Conservation (phyloP, 2,113 vertebrate species). For the Mesoclemmys tuberculata region DNA sequence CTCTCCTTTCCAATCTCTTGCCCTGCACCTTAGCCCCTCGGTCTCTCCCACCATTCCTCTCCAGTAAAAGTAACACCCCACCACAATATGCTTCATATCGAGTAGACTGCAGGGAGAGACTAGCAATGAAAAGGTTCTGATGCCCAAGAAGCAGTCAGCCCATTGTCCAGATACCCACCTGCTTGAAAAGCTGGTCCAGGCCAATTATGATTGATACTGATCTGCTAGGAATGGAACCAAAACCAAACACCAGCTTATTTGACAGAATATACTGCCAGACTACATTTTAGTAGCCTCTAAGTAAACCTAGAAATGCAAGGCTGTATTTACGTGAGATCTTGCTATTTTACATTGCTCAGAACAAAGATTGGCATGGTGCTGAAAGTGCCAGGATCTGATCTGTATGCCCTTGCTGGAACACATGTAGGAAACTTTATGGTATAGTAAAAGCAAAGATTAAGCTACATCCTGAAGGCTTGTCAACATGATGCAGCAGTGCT, state of each 20-base stretch:
- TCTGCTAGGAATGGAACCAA: background rate
- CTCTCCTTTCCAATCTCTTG: background rate
- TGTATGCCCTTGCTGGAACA: background rate
- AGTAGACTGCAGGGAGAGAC: background rate
- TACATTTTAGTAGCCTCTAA: no score
- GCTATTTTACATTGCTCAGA: background rate
- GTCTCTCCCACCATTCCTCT: background rate
- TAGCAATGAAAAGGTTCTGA: background rate
- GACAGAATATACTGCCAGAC: no score
- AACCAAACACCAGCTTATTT: background rate
- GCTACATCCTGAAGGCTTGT: background rate
- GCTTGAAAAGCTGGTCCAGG: background rate
- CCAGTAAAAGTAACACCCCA: background rate
- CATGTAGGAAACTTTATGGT: background rate
- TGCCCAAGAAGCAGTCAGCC: fast-evolving
- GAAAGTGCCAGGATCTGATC: background rate
- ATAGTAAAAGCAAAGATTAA: background rate
- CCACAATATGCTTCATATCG: background rate
- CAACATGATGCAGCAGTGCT: background rate
- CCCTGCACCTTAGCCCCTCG: background rate
- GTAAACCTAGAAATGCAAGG: background rate
- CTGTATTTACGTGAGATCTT: background rate
- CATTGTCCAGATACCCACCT: background rate
- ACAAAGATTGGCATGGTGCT: background rate
- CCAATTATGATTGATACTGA: background rate